Evolutionary conservation across 92 coral and sea anemone species (phyloP).

Genomic region (Epizoanthus scotinus): DNA sequence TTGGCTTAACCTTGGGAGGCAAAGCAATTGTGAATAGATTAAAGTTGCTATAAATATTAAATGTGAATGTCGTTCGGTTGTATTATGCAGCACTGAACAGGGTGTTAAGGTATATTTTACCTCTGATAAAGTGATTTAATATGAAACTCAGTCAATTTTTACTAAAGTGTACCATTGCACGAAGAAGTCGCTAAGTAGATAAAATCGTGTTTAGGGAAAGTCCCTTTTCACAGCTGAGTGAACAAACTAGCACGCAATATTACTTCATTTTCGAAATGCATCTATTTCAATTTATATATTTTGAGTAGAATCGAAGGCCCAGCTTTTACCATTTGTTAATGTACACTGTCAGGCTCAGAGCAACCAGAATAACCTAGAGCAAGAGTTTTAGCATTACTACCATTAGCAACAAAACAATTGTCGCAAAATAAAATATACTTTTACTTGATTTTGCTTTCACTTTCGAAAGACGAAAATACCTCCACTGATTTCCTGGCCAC

Average conservation of each 20-base stretch:
- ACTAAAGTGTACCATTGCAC: not conserved
- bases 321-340: not conserved
- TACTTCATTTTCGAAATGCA: not conserved
- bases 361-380: not conserved
- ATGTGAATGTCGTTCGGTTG: too few species aligned
- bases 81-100: not conserved
- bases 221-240: constrained; percentile 8
- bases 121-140: not conserved
- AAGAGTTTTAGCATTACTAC: too few species aligned
- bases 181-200: not conserved
- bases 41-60: too few species aligned
- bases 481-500: too few species aligned
- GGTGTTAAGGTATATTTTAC: not conserved
- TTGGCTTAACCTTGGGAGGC: not conserved
- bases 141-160: not conserved
- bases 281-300: not conserved
- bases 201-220: not conserved
- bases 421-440: not conserved
- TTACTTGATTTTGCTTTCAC: not conserved
- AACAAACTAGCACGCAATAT: not conserved
- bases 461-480: not conserved
- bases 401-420: not conserved
- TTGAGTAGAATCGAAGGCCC: not conserved
- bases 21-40: not conserved
- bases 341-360: not conserved